A percentile compares a stretch with the other conserved stretches of the same genome.
phyloP scores from a whole-genome alignment of 2,113 vertebrate species.

The Balaeniceps rex region DNA sequence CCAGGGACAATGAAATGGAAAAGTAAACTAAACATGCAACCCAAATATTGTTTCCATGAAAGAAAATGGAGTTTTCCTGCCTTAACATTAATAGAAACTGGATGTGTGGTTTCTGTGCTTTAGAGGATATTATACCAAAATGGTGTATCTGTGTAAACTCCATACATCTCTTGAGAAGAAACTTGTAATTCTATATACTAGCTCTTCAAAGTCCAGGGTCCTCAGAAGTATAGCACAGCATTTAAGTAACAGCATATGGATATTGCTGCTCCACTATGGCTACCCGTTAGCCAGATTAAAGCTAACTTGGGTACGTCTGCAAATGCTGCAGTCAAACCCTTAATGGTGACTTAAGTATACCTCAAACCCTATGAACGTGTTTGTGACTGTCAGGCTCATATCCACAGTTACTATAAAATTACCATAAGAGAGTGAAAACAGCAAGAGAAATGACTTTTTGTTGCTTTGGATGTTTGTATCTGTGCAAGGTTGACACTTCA shows the following conservation, averaged over 20 bases:
- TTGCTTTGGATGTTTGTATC: background rate
- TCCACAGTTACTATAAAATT: background rate
- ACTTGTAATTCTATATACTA: background rate
- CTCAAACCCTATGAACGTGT: background rate
- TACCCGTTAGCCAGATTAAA: background rate
- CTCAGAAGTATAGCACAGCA: background rate
- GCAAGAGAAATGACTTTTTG: background rate
- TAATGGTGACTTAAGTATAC: background rate
- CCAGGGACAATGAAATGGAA: background rate
- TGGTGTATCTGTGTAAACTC: background rate
- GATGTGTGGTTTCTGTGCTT: background rate
- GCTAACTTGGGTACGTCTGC: background rate
- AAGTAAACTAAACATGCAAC: background rate
- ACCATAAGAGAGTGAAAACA: background rate
- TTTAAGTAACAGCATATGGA: background rate
- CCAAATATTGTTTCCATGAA: background rate
- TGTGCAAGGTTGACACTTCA: background rate
- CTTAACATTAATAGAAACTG: background rate
- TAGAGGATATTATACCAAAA: background rate
- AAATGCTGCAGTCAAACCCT: background rate
- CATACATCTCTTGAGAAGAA: background rate
- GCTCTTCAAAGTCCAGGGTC: background rate
- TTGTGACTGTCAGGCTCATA: background rate
- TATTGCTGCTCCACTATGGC: background rate
- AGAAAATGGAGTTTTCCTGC: background rate